Evolutionary conservation across 2,797 vertebrate genomes (phyloP).

Genomic region (Acanthurus leucopareius): DNA sequence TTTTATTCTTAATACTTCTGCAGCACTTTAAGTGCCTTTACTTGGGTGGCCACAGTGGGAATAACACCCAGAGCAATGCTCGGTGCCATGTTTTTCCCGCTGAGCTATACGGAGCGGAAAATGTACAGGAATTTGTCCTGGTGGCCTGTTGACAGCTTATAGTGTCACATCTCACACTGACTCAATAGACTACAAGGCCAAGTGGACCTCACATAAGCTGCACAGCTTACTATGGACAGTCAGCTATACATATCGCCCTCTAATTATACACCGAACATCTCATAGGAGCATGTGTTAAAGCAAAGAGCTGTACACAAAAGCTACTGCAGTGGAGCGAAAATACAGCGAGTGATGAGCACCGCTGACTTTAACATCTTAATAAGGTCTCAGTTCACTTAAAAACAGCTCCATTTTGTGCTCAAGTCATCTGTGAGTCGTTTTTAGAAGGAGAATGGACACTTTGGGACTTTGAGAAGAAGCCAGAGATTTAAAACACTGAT

Average conservation of each 20-base stretch:
- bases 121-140: slow-evolving; percentile 47
- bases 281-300: background rate
- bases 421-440: background rate
- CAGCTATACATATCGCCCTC: slow-evolving; percentile 29
- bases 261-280: slow-evolving; percentile 31
- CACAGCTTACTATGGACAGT: slow-evolving; percentile 14
- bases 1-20: background rate
- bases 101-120: slow-evolving; percentile 42
- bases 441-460: background rate
- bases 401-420: background rate
- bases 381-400: background rate
- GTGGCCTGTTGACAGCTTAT: slow-evolving; percentile 52
- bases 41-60: slow-evolving; percentile 52
- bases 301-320: background rate
- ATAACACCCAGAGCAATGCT: slow-evolving; percentile 1
- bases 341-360: background rate
- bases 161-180: slow-evolving; percentile 43
- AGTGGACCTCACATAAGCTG: slow-evolving; percentile 13
- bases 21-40: background rate
- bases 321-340: background rate
- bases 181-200: slow-evolving; percentile 36
- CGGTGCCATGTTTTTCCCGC: slow-evolving; percentile 30
- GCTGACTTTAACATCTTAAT: slow-evolving; percentile 11
- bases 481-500: slow-evolving; percentile 28
- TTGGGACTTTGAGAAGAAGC: background rate